Evolutionary conservation across 2,797 vertebrate genomes (phyloP).

Genomic region (Arrhamphus sclerolepis): DNA sequence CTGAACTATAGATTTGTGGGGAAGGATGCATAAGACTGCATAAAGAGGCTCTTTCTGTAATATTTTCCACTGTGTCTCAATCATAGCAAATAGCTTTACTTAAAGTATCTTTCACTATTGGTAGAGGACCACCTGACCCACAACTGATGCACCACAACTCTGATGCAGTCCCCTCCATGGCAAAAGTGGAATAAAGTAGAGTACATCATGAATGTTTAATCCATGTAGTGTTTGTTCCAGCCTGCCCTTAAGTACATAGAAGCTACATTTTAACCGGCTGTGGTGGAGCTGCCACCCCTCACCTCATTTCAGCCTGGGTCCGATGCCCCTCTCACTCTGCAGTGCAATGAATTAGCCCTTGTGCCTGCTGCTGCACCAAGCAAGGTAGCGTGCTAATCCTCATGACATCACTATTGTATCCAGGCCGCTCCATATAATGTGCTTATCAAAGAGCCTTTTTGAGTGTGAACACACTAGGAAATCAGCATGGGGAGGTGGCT

Average conservation of each 20-base stretch:
- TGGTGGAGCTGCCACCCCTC: conserved; percentile 26
- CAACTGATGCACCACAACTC: conserved; percentile 35
- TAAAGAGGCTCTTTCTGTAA: conserved; percentile 43
- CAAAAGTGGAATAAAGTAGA: conserved; percentile 43
- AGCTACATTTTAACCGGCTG: conserved; percentile 39
- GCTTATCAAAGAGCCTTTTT: conserved; percentile 80
- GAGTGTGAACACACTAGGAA: conserved; percentile 70
- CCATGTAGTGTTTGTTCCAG: conserved; percentile 32
- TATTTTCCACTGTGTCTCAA: conserved; percentile 51
- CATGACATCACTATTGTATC: conserved; percentile 82
- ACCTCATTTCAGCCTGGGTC: conserved; percentile 51
- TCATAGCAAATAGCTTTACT: conserved; percentile 45
- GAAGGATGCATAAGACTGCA: conserved; percentile 57
- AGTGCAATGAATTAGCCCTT: conserved; percentile 65
- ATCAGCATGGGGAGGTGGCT: conserved; percentile 71
- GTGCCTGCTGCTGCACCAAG: conserved; percentile 61
- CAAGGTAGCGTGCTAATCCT: conserved; percentile 79
- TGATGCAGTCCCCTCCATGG: conserved; percentile 38
- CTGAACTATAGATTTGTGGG: conserved; percentile 61
- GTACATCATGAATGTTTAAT: conserved; percentile 50
- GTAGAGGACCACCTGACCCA: conserved; percentile 57
- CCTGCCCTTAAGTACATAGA: conserved; percentile 22
- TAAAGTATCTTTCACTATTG: conserved; percentile 38
- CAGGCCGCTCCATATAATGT: conserved; percentile 77
- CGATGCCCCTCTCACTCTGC: conserved; percentile 43